A percentile compares a stretch with the other conserved stretches of the same genome.
These are phyloP conservation scores for Poeciliopsis presidionis DNA, from an alignment of 2,797 vertebrate species.

Conservation along the genomic window DNA sequence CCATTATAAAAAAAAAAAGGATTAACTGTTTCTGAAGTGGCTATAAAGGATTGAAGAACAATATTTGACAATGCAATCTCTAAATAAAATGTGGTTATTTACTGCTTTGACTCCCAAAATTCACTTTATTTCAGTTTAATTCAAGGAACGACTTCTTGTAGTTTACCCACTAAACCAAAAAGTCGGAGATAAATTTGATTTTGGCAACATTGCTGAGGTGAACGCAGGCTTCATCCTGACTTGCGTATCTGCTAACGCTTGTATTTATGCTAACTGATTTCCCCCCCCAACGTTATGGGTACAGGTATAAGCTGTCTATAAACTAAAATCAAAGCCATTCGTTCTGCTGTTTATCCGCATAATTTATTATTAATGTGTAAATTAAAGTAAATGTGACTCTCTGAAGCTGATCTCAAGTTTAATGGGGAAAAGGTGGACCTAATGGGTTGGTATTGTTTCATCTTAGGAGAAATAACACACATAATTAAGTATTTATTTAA, in stretches of 20 bases:
- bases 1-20: background rate
- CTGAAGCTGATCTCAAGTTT: background rate
- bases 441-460: background rate
- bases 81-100: background rate
- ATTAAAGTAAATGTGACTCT: background rate
- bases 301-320: background rate
- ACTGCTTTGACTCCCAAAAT: background rate
- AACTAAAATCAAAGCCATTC: background rate
- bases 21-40: background rate
- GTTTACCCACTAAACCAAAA: background rate
- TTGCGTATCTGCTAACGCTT: background rate
- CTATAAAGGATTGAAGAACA: background rate
- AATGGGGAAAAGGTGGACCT: background rate
- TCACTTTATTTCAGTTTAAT: background rate
- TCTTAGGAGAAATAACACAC: background rate
- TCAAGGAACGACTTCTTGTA: background rate
- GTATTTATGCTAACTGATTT: background rate
- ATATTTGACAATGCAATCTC: background rate
- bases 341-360: background rate
- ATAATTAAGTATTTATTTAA: background rate
- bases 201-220: background rate
- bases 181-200: background rate
- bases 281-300: background rate
- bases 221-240: background rate
- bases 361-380: background rate